A percentile compares a stretch with the other conserved stretches of the same genome.
phyloP scores from a whole-genome alignment of 2,113 vertebrate species.

The Hippocampus zosterae region DNA sequence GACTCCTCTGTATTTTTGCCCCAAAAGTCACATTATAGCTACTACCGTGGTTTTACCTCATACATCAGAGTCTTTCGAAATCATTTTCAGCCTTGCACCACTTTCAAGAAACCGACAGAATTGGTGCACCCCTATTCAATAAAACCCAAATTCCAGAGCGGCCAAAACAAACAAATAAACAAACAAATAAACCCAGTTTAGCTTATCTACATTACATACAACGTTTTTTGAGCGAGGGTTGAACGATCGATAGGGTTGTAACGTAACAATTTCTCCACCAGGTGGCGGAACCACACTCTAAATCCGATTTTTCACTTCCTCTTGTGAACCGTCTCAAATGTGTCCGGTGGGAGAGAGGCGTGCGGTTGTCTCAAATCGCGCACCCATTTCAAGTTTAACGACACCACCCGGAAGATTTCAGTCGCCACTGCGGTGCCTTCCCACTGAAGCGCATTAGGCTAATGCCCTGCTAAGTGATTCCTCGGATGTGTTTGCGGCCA shows the following conservation, averaged over 20 bases:
- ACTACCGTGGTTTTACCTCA: no score
- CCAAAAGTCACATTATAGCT: no score
- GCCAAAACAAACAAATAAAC: no score
- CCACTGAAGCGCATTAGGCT: slow-evolving; percentile 39
- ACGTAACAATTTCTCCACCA: not conserved
- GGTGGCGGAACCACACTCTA: not conserved
- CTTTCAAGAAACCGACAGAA: no score
- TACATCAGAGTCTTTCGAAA: no score
- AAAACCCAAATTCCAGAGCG: no score
- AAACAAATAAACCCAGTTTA: no score
- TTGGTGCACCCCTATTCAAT: no score
- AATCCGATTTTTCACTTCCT: not conserved
- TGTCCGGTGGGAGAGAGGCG: not conserved
- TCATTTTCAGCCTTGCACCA: not conserved
- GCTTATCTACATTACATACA: not conserved
- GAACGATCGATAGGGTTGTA: not conserved
- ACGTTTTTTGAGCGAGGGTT: not conserved
- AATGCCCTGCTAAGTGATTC: slow-evolving; percentile 49
- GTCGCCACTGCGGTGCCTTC: slow-evolving; percentile 38
- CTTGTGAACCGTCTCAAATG: not conserved
- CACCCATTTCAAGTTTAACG: not conserved
- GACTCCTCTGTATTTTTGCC: no score
- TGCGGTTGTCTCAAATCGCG: slow-evolving; percentile 22
- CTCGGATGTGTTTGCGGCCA: slow-evolving; percentile 5
- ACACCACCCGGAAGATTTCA: slow-evolving; percentile 9